Base-by-base conservation (phyloP, 2,888 invertebrate species). In the Chaetogeoica ovagalla region DNA sequence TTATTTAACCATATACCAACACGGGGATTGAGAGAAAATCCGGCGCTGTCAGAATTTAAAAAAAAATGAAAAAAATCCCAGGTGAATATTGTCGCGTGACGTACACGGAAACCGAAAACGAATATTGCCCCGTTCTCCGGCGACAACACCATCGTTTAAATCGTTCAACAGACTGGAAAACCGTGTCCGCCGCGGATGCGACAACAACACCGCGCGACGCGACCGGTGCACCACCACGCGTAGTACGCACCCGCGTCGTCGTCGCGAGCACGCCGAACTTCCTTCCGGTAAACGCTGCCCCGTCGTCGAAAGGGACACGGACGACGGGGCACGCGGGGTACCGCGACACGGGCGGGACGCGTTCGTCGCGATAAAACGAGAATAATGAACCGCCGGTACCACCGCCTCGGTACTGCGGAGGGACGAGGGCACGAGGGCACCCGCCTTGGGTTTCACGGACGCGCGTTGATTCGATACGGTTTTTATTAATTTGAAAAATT, bases 281-380 rank as follows among this genome's bases (percentile, higher is more conserved):
- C 76, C 76, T 76, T 76, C 76, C 76, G 76, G 76, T 30, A n/a
- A 43, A 59, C 43, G n/a, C 39, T 15, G 57, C 15, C 30, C 30
- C 30, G 76, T n/a, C 55, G 55, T 73, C 73, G 4, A 30, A 30
- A 30, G 30, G 30, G 30, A 30, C 30, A 30, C 30, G 30, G 30
- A 2, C 30, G 30, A 30, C 30, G 30, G 30, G 30, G 30, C 30
- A 30, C 15, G 4, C 39, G 39, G 6, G 4, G 4, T 6, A 48
- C 15, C 48, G 48, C 48, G 48, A 48, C 1, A 48, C 55, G 66
- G 66, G 21, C 21, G 43, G 66, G 66, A 15, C 21, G 43, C 21
- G 66, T 66, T 48, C 55, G 23, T 23, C 13, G 13, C 21, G 23
- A 60, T 23, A 23, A 60, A 60, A 65, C n/a, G 19, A 65, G 13